A percentile compares a stretch with the other conserved stretches of the same genome.
These are phyloP conservation scores for Notothenia rossii DNA, from an alignment of 2,113 vertebrate genomes.

Conservation along the genomic window DNA sequence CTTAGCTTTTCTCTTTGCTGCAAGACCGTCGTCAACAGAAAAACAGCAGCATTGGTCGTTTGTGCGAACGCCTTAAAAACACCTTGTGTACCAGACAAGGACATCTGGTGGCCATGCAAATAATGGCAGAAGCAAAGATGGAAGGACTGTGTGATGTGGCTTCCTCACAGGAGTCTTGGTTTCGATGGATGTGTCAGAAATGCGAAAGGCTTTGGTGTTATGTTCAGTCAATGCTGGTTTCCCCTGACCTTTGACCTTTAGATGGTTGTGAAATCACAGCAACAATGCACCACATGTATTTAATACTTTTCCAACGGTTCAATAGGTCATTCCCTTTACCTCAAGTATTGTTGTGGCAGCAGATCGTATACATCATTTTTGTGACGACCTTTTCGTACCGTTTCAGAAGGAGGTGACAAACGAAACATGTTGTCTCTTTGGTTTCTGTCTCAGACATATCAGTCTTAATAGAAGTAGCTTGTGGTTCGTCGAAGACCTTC, in stretches of 20 bases:
- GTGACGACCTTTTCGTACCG: too few species aligned
- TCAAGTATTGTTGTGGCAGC: background rate
- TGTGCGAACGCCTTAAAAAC: background rate
- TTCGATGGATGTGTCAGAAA: too few species aligned
- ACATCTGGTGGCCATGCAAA: slow-evolving; percentile 5
- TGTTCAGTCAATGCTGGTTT: background rate
- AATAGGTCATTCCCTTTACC: background rate
- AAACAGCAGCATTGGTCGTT: background rate
- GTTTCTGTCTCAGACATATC: too few species aligned
- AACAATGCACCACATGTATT: too few species aligned
- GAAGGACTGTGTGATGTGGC: background rate
- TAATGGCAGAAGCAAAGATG: background rate
- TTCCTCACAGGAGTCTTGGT: background rate
- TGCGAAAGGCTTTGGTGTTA: background rate
- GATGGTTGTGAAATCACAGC: too few species aligned
- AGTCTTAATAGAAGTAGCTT: too few species aligned
- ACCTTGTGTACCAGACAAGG: background rate
- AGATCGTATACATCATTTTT: background rate
- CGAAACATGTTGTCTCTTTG: too few species aligned
- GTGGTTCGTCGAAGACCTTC: too few species aligned
- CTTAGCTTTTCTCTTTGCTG: background rate
- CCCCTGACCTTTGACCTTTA: background rate
- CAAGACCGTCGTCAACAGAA: background rate
- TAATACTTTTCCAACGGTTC: too few species aligned
- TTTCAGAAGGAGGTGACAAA: too few species aligned